Percentiles rank a stretch among this genome's conserved stretches.
phyloP scores from a whole-genome alignment of 2,888 invertebrate genomes.

The Netelia inedita region DNA sequence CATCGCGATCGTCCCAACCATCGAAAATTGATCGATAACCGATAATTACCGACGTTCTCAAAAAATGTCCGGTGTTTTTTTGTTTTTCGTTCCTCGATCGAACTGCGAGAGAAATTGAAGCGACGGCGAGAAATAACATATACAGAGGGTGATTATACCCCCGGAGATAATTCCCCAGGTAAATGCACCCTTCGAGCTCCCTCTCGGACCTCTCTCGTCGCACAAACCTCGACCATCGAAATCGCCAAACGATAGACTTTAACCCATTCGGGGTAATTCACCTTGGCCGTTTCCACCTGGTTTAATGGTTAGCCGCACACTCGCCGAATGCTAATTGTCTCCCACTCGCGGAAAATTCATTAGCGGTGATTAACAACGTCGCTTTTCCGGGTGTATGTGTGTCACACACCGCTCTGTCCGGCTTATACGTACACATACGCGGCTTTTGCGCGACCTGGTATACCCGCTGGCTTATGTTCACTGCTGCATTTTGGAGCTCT shows the following conservation, averaged over 20 bases:
- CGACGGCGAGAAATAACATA: not conserved
- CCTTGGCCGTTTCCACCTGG: conserved; percentile 53
- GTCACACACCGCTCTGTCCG: not conserved
- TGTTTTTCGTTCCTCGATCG: not conserved
- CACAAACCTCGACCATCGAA: conserved; percentile 50
- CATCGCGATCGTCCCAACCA: not conserved
- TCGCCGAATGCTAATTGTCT: conserved; percentile 71
- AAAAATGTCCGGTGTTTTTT: conserved; percentile 1
- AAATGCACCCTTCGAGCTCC: conserved; percentile 15
- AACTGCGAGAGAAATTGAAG: too few relatives aligned
- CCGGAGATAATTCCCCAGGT: conserved; percentile 13
- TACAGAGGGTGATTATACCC: not conserved
- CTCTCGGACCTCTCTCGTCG: not conserved
- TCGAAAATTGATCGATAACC: conserved; percentile 21
- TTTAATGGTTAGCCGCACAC: conserved; percentile 68
- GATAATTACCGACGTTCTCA: conserved; percentile 13
- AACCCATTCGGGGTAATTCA: conserved; percentile 44
- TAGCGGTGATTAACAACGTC: conserved; percentile 71
- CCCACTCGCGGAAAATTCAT: conserved; percentile 72
- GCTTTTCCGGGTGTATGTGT: conserved; percentile 30
- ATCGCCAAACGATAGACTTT: conserved; percentile 66
- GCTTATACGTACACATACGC: conserved; percentile 59
- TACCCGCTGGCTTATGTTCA: conserved; percentile 3
- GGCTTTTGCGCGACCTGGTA: not conserved
- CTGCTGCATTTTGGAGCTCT: too few relatives aligned